phyloP scores from a whole-genome alignment of 2,797 vertebrate species.

The Cryptoblepharus egeriae region DNA sequence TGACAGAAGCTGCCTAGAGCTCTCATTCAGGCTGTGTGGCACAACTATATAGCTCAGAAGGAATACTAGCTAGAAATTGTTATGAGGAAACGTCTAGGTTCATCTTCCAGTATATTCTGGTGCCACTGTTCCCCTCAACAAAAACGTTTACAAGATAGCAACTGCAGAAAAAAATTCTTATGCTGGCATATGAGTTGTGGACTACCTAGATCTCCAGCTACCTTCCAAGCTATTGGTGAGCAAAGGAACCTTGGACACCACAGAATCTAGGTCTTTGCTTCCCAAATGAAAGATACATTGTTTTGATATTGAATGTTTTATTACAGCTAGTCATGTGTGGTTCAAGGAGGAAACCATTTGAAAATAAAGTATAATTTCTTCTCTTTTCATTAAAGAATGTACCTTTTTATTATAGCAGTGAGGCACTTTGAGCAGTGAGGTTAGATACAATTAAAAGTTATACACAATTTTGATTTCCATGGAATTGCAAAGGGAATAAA shows the following conservation, averaged over 20 bases:
- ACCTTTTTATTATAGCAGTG: conserved; percentile 34
- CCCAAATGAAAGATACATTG: background rate
- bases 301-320: background rate
- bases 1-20: no score
- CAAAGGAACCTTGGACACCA: no score
- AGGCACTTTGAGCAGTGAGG: conserved; percentile 57
- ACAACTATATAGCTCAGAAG: no score
- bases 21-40: no score
- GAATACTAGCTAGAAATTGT: no score
- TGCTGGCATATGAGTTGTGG: no score
- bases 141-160: no score
- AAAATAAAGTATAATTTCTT: background rate
- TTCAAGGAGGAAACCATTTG: background rate
- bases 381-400: background rate
- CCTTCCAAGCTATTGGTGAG: background rate
- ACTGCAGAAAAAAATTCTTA: no score
- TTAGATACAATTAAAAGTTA: conserved; percentile 56
- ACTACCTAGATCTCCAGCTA: background rate
- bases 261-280: no score
- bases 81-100: no score
- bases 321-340: background rate
- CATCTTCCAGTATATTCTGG: no score
- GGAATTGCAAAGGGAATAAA: conserved; percentile 54
- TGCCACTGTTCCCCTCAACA: no score
- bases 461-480: conserved; percentile 49